A percentile compares a stretch with the other conserved stretches of the same genome.
phyloP scores from a whole-genome alignment of 2,888 invertebrate genomes.

The Melikaiella ostensackeni region DNA sequence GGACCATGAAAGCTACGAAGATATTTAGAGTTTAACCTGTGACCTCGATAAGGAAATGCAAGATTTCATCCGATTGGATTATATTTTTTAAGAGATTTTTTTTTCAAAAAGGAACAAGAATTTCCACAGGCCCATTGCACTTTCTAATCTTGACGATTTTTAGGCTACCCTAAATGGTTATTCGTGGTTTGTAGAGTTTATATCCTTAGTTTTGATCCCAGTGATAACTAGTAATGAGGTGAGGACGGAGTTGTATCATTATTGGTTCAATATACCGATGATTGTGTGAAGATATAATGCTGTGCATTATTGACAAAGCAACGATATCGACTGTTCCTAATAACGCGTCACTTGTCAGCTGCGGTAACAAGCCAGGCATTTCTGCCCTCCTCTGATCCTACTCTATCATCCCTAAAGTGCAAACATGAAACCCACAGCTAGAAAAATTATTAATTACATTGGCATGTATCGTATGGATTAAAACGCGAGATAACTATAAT shows the following conservation, averaged over 20 bases:
- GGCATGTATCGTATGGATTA: background rate
- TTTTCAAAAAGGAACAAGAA: too few relatives aligned
- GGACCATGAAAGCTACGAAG: too few relatives aligned
- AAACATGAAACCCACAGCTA: background rate
- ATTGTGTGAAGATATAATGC: background rate
- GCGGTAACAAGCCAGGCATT: background rate
- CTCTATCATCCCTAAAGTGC: background rate
- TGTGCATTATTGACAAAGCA: background rate
- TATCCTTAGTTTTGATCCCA: background rate
- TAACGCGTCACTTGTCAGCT: background rate
- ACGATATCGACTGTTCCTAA: constrained; percentile 1
- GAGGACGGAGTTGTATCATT: background rate
- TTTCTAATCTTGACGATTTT: too few relatives aligned
- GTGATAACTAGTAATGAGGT: background rate
- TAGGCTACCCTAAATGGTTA: too few relatives aligned
- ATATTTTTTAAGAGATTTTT: too few relatives aligned
- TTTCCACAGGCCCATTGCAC: too few relatives aligned
- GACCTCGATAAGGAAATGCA: too few relatives aligned
- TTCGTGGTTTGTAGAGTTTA: background rate
- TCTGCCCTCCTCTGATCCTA: background rate
- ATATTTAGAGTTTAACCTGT: too few relatives aligned
- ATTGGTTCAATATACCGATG: background rate
- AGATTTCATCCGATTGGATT: too few relatives aligned
- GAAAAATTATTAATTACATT: background rate
- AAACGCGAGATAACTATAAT: background rate